Base-by-base conservation (phyloP, 2,797 vertebrate species). In the Lindbergichthys nudifrons region DNA sequence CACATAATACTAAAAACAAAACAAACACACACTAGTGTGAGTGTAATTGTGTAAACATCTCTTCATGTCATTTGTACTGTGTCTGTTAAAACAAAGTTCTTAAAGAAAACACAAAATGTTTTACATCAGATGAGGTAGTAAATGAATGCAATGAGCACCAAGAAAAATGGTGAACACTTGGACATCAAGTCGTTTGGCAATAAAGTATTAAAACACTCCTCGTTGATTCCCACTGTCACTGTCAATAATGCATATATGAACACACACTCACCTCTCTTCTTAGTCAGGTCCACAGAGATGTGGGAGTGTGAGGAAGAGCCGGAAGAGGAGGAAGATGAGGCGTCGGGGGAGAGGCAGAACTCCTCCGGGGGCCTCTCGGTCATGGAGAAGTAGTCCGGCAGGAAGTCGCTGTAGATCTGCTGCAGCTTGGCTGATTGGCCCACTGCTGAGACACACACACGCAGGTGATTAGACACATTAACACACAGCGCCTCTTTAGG, bases 321-420 rank as follows among this genome's bases (percentile, higher is more conserved):
- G 61, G 95, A 92, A 47, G 95, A 96, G 46, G 97, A 95, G 0
- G 96, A 96, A 0, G 96, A 89, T 45, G 92, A 96, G 30, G 96
- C 94, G 6, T 99, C 97, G 0, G 98, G 98, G 6, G 98, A 99
- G 18, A 99, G 95, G 82, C 98, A 99, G 91, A 99, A 99, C 90
- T 99, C 98, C 47, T 98, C 96, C 0, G 98, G 98, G 0, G 98
- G 98, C 54, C 95, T 97, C 92, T 99, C 98, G 0, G 96, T 94
- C 91, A 98, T 87, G 1, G 97, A 98, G 90, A 98, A 98, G 82
- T 98, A 98, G 82, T 99, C 97, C 0, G 96, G 96, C 85, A 97
- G 95, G 85, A 96, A 96, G 88, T 99, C 97, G 30, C 94, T 95
- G 90, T 94, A 96, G 88, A 93, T 96, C 84, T 95, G 92, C 56